These are phyloP conservation scores for Uloborus plumipes DNA, from an alignment of 2,888 invertebrate species.

Conservation along the genomic window DNA sequence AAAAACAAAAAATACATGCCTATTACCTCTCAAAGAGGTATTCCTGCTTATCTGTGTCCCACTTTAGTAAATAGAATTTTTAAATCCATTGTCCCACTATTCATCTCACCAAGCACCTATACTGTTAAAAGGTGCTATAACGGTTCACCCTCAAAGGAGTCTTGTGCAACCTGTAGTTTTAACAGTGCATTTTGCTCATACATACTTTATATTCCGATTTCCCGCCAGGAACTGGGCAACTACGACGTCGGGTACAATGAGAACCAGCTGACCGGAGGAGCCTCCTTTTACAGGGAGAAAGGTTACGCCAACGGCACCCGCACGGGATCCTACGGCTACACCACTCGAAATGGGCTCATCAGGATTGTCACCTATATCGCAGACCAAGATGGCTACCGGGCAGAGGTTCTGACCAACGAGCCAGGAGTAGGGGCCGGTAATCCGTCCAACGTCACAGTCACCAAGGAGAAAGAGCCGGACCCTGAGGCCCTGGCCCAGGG, in stretches of 20 bases:
- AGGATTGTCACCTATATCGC: conserved; percentile 60
- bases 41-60: no score
- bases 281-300: conserved; percentile 51
- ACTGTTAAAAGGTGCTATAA: no score
- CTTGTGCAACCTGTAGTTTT: no score
- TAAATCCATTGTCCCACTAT: no score
- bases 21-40: no score
- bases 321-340: conserved; percentile 55
- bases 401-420: conserved; percentile 55
- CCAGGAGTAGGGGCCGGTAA: conserved; percentile 25
- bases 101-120: no score
- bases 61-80: no score
- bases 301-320: conserved; percentile 47
- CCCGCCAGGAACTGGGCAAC: conserved; percentile 33
- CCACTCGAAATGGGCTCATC: conserved; percentile 49
- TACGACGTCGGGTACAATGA: conserved; percentile 60
- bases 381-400: conserved; percentile 48
- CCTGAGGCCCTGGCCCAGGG: conserved; percentile 31
- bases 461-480: conserved; percentile 53
- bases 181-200: no score
- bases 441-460: conserved; percentile 41
- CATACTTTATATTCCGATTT: not conserved
- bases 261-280: conserved; percentile 51
- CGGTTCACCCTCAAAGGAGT: no score
- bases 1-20: no score